Evolutionary conservation across 1,140 invertebrate species (phyloP), one percentile per base, ranked within the genome.

Genomic region (Cherax destructor): DNA sequence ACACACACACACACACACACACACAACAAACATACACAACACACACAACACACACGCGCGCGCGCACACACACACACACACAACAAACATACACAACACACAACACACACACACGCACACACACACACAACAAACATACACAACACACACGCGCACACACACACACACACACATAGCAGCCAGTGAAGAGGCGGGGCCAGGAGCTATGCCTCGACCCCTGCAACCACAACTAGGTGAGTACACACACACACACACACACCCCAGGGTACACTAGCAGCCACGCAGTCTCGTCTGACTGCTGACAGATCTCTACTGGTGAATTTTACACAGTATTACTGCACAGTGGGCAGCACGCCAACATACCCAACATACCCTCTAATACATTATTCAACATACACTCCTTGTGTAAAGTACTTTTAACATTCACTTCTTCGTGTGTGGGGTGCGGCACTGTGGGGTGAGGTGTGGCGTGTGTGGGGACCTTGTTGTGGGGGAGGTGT

Each of bases 201-300:
- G n/a, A n/a, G n/a, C n/a, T n/a, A n/a, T n/a, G n/a, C n/a, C n/a
- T n/a, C n/a, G n/a, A n/a, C n/a, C n/a, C n/a, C n/a, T n/a, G n/a
- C n/a, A n/a, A n/a, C n/a, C n/a, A n/a, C n/a, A n/a, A n/a, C n/a
- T n/a, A n/a, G n/a, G n/a, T n/a, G n/a, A n/a, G n/a, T n/a, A 86
- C 77, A 81, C 61, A 72, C 86, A 50, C 52, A 56, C 52, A 56
- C 52, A 56, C 52, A 56, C 52, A 56, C 52, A 56, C 52, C 41
- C 49, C 86, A 49, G 86, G 86, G 86, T 61, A 88, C 78, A 88
- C 86, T 88, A 59, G 86, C 81, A 78, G 86, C 78, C 86, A 88
- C 86, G 86, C 86, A 81, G 86, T 88, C 86, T 88, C 86, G 86
- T 78, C 86, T 81, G 18, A 81, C 86, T 88, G 78, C 80, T 81